Conservation (phyloP, 2,113 vertebrate species). For the Tetrax tetrax region DNA sequence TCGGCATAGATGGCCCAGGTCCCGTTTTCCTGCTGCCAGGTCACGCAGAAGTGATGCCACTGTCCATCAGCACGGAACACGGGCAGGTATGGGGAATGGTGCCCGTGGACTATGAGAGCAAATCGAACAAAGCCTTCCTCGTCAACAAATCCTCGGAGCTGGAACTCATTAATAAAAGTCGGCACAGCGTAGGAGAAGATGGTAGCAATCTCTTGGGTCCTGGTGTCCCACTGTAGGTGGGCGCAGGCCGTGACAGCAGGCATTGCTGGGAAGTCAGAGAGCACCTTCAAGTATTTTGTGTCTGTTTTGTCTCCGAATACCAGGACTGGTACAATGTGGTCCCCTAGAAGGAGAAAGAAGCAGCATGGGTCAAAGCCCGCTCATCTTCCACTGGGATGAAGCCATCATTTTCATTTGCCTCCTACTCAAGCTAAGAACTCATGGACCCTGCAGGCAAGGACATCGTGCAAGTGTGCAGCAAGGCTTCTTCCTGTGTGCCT, state of each 20-base stretch:
- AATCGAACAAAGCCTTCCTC: conserved; percentile 74
- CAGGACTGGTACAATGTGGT: conserved; percentile 61
- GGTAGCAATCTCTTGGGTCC: conserved; percentile 73
- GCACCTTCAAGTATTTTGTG: conserved; percentile 78
- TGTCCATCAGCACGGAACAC: conserved; percentile 77
- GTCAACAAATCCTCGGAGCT: conserved; percentile 81
- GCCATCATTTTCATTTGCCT: background rate
- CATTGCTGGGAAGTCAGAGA: conserved; percentile 74
- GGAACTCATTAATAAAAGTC: conserved; percentile 84
- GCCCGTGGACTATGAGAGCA: conserved; percentile 85
- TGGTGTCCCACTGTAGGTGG: conserved; percentile 84
- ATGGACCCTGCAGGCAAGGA: background rate
- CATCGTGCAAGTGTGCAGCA: background rate
- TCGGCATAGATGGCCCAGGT: conserved; percentile 83
- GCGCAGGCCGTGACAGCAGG: conserved; percentile 80
- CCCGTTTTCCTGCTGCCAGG: conserved; percentile 76
- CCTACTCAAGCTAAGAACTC: background rate
- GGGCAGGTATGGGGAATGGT: conserved; percentile 82
- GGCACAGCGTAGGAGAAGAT: conserved; percentile 86
- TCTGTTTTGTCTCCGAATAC: conserved; percentile 79
- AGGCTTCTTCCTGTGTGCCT: background rate
- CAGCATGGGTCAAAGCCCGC: background rate
- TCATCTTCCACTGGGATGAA: background rate
- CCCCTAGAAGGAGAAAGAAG: conserved; percentile 36
- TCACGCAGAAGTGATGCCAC: conserved; percentile 90